Percentiles rank a stretch among this genome's conserved stretches.
Evolutionary conservation across 2,113 vertebrate genomes (phyloP).

Genomic region (Artemisiospiza belli): DNA sequence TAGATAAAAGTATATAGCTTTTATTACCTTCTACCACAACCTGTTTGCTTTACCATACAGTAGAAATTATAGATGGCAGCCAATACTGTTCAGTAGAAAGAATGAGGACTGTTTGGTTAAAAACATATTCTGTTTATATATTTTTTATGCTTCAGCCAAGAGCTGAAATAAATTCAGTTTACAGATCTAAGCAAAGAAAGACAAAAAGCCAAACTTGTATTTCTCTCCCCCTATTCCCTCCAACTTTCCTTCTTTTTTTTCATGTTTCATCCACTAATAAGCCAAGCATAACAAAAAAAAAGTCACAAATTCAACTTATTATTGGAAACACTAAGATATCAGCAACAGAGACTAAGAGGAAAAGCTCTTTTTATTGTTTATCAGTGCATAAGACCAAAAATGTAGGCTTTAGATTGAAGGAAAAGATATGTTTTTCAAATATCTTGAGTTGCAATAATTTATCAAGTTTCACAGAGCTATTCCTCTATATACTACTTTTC

Average conservation of each 20-base stretch:
- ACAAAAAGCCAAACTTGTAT: slow-evolving; percentile 6
- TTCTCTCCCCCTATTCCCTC: neutral
- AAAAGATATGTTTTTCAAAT: neutral
- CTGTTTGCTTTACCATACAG: neutral
- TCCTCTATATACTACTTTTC: neutral
- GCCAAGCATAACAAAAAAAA: neutral
- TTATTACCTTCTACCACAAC: neutral
- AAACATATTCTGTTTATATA: neutral
- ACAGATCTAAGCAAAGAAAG: neutral
- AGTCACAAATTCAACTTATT: neutral
- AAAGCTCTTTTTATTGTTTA: neutral
- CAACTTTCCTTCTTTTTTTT: neutral
- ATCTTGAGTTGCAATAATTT: neutral
- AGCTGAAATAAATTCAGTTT: neutral
- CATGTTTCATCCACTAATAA: neutral
- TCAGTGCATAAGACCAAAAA: neutral
- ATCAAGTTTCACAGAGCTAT: neutral
- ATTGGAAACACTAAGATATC: neutral
- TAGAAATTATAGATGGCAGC: neutral
- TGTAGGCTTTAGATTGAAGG: neutral
- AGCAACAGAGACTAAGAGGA: neutral
- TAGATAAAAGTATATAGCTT: neutral
- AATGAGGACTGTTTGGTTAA: neutral
- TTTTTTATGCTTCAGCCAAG: neutral
- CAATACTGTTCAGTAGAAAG: neutral